A percentile compares a stretch with the other conserved stretches of the same genome.
phyloP scores from a whole-genome alignment of 2,888 invertebrate genomes.

The Lycia hirtaria region DNA sequence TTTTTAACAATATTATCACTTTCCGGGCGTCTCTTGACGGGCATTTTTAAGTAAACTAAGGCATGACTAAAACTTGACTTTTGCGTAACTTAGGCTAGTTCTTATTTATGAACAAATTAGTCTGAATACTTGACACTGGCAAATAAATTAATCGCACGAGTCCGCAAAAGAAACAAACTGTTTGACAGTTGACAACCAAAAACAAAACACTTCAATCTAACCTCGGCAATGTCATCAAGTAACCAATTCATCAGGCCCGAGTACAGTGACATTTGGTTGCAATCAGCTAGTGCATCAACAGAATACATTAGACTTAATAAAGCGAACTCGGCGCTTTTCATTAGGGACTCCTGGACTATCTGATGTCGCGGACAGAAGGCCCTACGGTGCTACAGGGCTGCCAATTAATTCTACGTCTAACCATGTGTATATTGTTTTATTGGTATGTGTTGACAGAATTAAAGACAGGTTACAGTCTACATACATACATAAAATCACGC shows the following conservation, averaged over 20 bases:
- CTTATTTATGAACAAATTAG: too few relatives aligned
- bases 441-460: conserved; percentile 15
- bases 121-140: too few relatives aligned
- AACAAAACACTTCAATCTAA: conserved; percentile 27
- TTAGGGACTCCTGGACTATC: conserved; percentile 73
- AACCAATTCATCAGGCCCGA: conserved; percentile 45
- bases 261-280: conserved; percentile 71
- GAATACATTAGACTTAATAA: conserved; percentile 84
- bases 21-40: too few relatives aligned
- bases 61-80: too few relatives aligned
- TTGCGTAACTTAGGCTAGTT: too few relatives aligned
- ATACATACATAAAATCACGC: too few relatives aligned
- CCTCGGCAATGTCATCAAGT: conserved; percentile 41
- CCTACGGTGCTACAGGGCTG: conserved; percentile 37
- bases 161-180: too few relatives aligned
- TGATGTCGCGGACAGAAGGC: conserved; percentile 60
- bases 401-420: conserved; percentile 26
- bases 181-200: background rate
- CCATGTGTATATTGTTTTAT: conserved; percentile 8
- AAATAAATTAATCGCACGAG: too few relatives aligned
- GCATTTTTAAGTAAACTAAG: too few relatives aligned
- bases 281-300: conserved; percentile 71
- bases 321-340: conserved; percentile 79
- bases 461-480: background rate
- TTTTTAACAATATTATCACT: too few relatives aligned